Evolutionary conservation across 2,113 vertebrate species (phyloP), one percentile per base, ranked within the genome.

Genomic region (Proterorhinus semilunaris): DNA sequence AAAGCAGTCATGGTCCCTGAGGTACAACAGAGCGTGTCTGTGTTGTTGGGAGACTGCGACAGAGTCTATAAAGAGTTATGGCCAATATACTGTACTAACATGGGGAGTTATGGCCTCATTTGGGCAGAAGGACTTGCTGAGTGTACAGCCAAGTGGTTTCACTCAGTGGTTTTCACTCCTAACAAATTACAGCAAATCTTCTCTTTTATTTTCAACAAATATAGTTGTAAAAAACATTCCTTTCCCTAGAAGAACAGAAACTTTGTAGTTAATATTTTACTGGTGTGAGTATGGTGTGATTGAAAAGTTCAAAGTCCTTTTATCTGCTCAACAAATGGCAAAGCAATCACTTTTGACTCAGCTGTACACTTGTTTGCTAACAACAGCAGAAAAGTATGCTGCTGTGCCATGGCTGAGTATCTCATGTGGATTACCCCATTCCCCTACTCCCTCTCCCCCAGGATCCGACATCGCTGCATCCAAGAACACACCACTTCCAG

Each of bases 391-490:
- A 53, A 63, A 64, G 78, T 69, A 78, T 53, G 55, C 62, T 55
- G 16, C 65, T 81, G 69, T 45, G 12, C 68, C 55, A 43, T 21
- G 21, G 63, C 47, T 52, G 49, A 62, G 49, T 10, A 2, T 67
- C 59, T 77, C 81, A 12, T 52, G 17, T 21, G 83, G 76, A 76
- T 74, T 81, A 57, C 27, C 52, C 50, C 50, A 67, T 82, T 77
- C 76, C 76, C 77, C 44, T 49, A 51, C 62, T 77, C 75, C 74
- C 62, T 86, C 55, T 68, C 66, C 71, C n/a, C 0, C 45, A 70
- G 69, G 78, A 66, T 61, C 69, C 72, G 85, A 62, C 70, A 79
- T 87, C 80, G 83, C 52, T 21, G 62, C 68, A 68, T 66, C 53
- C 61, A 62, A 71, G 67, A 75, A 45, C 62, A 51, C 53, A 0